Evolutionary conservation across 2,113 vertebrate species (phyloP).

Genomic region (Aspiorhynchus laticeps): DNA sequence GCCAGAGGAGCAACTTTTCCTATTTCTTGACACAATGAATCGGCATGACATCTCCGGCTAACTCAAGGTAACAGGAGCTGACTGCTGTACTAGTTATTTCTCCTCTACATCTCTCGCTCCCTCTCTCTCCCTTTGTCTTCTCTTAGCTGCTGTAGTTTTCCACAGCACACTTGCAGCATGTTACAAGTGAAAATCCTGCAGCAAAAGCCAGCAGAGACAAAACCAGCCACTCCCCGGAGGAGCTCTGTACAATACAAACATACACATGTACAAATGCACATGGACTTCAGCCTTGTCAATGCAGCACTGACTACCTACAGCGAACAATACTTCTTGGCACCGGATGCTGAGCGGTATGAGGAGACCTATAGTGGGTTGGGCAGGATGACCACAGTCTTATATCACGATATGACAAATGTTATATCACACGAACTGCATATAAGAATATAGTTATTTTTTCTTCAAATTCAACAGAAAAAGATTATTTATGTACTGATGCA

Average conservation of each 20-base stretch:
- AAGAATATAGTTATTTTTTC: not conserved
- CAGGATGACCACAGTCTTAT: not conserved
- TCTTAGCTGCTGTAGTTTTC: slow-evolving; percentile 70
- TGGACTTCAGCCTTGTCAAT: not conserved
- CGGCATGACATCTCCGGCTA: slow-evolving; percentile 66
- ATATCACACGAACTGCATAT: not conserved
- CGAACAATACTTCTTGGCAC: not conserved
- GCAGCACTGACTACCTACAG: slow-evolving; percentile 46
- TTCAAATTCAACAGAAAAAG: not conserved
- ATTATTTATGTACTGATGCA: not conserved
- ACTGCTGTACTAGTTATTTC: slow-evolving; percentile 60
- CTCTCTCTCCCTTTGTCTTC: slow-evolving; percentile 62
- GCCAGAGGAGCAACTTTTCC: slow-evolving; percentile 46
- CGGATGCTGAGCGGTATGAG: not conserved
- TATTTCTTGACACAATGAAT: slow-evolving; percentile 57
- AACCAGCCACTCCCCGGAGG: slow-evolving; percentile 70
- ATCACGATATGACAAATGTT: not conserved
- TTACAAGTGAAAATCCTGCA: slow-evolving; percentile 69
- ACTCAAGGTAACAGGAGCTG: slow-evolving; percentile 63
- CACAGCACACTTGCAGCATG: slow-evolving; percentile 59
- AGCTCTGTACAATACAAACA: slow-evolving; percentile 46
- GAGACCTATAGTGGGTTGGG: not conserved
- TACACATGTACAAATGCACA: slow-evolving; percentile 1
- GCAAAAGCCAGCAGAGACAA: slow-evolving; percentile 64
- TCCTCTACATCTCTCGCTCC: slow-evolving; percentile 68